Percentiles rank a stretch among this genome's conserved stretches.
Conservation (phyloP, 2,797 vertebrate genomes). For the Ammospiza maritima region DNA sequence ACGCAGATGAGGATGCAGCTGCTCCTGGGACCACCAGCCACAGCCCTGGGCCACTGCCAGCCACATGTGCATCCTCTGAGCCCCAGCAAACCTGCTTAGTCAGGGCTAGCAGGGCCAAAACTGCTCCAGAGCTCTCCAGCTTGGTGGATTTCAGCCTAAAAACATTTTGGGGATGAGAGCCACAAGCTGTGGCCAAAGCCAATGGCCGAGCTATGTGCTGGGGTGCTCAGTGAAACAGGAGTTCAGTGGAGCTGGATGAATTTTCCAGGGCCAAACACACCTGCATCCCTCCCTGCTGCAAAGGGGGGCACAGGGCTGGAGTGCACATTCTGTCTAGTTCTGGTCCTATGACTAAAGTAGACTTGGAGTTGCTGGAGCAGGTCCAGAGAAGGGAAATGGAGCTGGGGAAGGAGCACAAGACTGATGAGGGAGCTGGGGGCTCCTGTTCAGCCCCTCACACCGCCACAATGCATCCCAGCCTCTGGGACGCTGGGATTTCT, state of each 20-base stretch:
- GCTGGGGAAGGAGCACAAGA: background rate
- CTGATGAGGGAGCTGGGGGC: background rate
- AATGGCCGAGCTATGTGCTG: background rate
- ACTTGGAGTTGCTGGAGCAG: background rate
- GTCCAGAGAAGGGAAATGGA: background rate
- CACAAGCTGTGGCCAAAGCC: background rate
- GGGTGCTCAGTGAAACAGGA: background rate
- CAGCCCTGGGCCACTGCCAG: background rate
- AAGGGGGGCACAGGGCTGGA: background rate
- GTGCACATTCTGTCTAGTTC: background rate
- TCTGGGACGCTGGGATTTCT: background rate
- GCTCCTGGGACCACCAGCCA: background rate
- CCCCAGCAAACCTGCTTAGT: conserved; percentile 16
- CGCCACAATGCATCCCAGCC: fast-evolving
- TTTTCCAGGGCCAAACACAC: background rate
- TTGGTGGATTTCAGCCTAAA: conserved; percentile 28
- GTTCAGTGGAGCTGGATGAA: background rate
- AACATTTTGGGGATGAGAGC: background rate
- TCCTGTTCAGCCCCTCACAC: background rate
- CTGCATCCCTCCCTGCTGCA: background rate
- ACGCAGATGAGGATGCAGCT: background rate
- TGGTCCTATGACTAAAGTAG: background rate
- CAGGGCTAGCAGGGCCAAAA: conserved; percentile 17
- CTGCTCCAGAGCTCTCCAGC: background rate
- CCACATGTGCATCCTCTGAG: background rate